Conservation (phyloP, 2,113 vertebrate genomes). For the Columbina picui region DNA sequence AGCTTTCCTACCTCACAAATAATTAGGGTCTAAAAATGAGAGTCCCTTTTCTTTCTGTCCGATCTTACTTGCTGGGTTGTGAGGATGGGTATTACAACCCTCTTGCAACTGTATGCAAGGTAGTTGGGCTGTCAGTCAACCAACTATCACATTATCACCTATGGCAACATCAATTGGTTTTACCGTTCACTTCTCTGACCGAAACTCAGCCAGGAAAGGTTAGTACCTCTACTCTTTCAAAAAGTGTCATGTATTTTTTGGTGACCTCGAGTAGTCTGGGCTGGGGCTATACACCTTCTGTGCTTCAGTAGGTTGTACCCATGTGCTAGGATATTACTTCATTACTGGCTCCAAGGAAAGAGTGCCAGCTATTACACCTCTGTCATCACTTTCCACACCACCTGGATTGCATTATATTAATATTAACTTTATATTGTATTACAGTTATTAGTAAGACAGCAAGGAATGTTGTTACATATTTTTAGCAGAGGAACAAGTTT, state of each 20-base stretch:
- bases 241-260: not conserved
- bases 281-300: not conserved
- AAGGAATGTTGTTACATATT: constrained; percentile 42
- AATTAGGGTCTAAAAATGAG: not conserved
- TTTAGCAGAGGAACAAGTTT: constrained; percentile 37
- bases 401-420: constrained; percentile 18
- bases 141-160: not conserved
- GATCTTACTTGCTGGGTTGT: not conserved
- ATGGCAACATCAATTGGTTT: not conserved
- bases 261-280: not conserved
- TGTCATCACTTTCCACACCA: constrained; percentile 24
- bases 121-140: fast-evolving
- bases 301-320: not conserved
- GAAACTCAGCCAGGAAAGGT: not conserved
- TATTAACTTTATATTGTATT: constrained; percentile 48
- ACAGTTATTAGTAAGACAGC: constrained; percentile 38
- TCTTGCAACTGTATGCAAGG: not conserved
- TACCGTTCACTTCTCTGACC: not conserved
- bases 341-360: not conserved
- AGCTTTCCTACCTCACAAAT: not conserved
- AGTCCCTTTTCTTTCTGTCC: not conserved
- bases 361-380: not conserved
- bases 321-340: not conserved
- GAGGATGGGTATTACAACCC: not conserved
- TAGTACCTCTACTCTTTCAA: not conserved